Evolutionary conservation across 2,797 vertebrate genomes (phyloP), one percentile per base, ranked within the genome.

Genomic region (Enteromius mattozi): DNA sequence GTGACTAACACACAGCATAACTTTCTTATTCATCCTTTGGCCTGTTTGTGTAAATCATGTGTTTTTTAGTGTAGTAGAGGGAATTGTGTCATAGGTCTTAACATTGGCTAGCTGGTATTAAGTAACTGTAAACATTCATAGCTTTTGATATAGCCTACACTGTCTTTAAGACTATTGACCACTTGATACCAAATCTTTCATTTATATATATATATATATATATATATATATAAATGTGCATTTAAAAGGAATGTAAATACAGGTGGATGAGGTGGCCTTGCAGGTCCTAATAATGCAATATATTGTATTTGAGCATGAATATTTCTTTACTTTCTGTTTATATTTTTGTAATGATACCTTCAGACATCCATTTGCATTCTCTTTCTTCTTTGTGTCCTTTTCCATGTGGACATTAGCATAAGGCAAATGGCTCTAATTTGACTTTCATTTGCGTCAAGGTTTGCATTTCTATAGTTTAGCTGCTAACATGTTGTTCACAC

Each of bases 391-490:
- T 40, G 74, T 87, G 81, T 65, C 70, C 47, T 71, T 14, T 81
- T 82, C 87, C 75, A 75, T 83, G 74, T 74, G 24, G 0, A 61
- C 65, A 74, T 86, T 88, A 88, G 72, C 86, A 83, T 85, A 80
- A 75, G 84, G 84, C 88, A 87, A 88, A 89, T 83, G 47, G 65
- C n/a, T 78, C 37, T 74, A 45, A 88, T 88, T 88, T 78, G 63
- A 78, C 72, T 70, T 63, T 70, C 63, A 65, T 51, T 82, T 87
- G 82, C 24, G 79, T 88, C 40, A 42, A 47, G 27, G 74, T 89
- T 89, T 88, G 87, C 87, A 89, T 89, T 85, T 87, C 78, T 86
- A 75, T 88, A 82, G 81, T 76, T 76, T 68, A 83, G 56, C 59
- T 40, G 21, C 82, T 63, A n/a, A 72, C 81, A 80, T 81, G 83